Percentiles rank a stretch among this genome's conserved stretches.
These are phyloP conservation scores for Oryzias dopingdopingensis DNA, from an alignment of 2,797 vertebrate genomes.

Conservation along the genomic window DNA sequence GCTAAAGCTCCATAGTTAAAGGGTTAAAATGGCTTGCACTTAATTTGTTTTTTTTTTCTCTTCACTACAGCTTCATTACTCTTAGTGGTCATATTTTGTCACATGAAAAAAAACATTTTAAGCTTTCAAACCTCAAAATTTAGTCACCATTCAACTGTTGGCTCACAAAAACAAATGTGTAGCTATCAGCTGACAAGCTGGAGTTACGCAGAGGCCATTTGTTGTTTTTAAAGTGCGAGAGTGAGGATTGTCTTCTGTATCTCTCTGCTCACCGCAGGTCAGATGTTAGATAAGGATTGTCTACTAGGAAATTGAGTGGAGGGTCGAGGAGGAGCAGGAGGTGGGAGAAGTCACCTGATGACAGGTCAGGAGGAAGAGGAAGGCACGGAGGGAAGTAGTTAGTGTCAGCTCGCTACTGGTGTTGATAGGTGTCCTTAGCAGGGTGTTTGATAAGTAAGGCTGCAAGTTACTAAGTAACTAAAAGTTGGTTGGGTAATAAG, in stretches of 20 bases:
- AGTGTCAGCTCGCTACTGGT: conserved; percentile 62
- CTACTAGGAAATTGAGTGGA: conserved; percentile 52
- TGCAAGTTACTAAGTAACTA: conserved; percentile 55
- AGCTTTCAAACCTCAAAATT: neutral
- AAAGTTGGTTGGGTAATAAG: conserved; percentile 34
- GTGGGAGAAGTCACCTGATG: conserved; percentile 45
- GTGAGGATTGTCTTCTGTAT: conserved; percentile 48
- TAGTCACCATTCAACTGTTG: neutral
- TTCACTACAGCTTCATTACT: no score
- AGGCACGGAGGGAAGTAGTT: conserved; percentile 50
- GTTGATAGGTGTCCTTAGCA: conserved; percentile 61
- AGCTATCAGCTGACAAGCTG: conserved; percentile 8
- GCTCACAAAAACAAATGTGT: conserved; percentile 3
- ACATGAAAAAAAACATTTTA: neutral
- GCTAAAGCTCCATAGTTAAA: no score
- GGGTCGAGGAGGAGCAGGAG: conserved; percentile 2
- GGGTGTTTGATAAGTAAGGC: conserved; percentile 61
- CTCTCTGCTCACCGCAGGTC: conserved; percentile 62
- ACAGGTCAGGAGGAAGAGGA: conserved; percentile 61
- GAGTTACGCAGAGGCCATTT: conserved; percentile 45
- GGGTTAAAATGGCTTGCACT: no score
- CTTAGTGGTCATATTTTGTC: neutral
- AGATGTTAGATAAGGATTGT: conserved; percentile 70
- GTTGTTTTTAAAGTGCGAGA: conserved; percentile 58
- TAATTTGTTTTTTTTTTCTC: no score